These are phyloP conservation scores for Potamarius usumacintae DNA, from an alignment of 2,113 vertebrate genomes.

Conservation along the genomic window DNA sequence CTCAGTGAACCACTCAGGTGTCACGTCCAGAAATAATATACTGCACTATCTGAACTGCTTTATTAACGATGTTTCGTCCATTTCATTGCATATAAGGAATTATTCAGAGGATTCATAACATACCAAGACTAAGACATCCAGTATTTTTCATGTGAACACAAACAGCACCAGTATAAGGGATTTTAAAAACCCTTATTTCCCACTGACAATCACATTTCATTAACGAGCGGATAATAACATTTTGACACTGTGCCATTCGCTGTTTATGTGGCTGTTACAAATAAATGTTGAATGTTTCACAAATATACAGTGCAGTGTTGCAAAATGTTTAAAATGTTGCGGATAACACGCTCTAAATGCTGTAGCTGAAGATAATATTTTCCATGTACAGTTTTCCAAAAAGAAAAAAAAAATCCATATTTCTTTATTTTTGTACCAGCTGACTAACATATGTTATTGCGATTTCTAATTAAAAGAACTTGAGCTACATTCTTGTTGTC, in stretches of 20 bases:
- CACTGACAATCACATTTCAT: background rate
- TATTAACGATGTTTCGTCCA: background rate
- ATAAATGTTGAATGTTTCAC: background rate
- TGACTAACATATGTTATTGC: constrained; percentile 37
- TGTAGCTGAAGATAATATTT: constrained; percentile 29
- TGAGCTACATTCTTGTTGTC: background rate
- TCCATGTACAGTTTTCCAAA: constrained; percentile 42
- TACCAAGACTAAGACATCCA: background rate
- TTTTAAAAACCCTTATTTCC: background rate
- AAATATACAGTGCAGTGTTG: background rate
- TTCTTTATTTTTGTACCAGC: constrained; percentile 52
- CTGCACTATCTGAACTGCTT: background rate
- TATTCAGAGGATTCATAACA: constrained; percentile 1
- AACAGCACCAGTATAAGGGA: background rate
- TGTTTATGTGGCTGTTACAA: background rate
- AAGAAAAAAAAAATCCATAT: constrained; percentile 5
- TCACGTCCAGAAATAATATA: constrained; percentile 15
- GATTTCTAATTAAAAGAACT: constrained; percentile 49
- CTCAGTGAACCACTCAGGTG: constrained; percentile 16
- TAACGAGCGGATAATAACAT: background rate
- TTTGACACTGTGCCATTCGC: background rate
- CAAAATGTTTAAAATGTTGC: background rate
- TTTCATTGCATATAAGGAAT: background rate
- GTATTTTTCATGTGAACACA: background rate
- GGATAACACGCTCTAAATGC: background rate